Conservation (phyloP, 2,113 vertebrate genomes). For the Mastomys natalensis region DNA sequence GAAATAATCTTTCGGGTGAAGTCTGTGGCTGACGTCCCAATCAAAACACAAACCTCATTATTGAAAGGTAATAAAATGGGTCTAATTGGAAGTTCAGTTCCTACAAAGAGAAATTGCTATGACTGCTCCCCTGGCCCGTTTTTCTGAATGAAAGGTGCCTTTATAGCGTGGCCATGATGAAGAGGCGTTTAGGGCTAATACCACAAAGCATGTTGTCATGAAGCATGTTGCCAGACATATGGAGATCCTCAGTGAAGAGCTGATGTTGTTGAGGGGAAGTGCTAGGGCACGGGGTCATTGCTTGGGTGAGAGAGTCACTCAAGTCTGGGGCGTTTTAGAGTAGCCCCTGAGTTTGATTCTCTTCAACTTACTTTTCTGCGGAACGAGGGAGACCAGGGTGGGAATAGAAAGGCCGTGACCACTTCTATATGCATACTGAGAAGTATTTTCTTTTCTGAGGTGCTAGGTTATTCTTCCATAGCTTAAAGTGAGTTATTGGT, state of each 20-base stretch:
- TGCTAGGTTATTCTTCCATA: neutral
- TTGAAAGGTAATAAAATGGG: conserved; percentile 66
- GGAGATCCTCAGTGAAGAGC: conserved; percentile 56
- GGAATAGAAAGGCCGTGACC: neutral
- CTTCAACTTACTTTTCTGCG: neutral
- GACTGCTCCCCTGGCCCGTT: neutral
- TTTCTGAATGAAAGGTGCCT: conserved; percentile 53
- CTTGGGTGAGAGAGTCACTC: conserved; percentile 19
- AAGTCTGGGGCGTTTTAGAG: neutral
- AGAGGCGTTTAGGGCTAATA: conserved; percentile 33
- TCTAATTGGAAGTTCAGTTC: conserved; percentile 63
- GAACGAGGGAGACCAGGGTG: too few relatives aligned
- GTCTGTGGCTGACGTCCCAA: neutral
- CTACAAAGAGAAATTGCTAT: conserved; percentile 55
- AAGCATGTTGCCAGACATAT: conserved; percentile 59
- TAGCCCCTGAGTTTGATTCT: neutral
- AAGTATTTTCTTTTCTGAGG: neutral
- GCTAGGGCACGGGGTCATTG: neutral
- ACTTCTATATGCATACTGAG: neutral
- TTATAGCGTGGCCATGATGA: conserved; percentile 67
- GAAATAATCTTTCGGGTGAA: conserved; percentile 46
- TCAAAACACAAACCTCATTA: conserved; percentile 33
- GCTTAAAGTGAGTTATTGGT: neutral
- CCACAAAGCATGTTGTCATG: conserved; percentile 17
- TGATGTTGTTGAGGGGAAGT: neutral